Conservation (phyloP, 1,140 invertebrate species). For the Lutraria rhynchaena region DNA sequence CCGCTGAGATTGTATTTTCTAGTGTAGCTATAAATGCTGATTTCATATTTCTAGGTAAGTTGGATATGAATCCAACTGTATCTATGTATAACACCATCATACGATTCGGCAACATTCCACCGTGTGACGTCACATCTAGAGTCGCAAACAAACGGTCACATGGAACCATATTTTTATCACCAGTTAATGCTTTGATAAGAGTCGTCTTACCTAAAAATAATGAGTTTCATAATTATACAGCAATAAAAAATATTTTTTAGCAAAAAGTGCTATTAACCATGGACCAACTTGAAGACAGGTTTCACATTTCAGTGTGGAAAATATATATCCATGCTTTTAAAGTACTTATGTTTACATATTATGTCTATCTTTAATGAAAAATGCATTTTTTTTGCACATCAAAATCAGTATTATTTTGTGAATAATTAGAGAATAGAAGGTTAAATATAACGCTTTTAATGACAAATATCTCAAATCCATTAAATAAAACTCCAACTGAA, state of each 20-base stretch:
- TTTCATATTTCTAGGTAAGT: slow-evolving; percentile 91
- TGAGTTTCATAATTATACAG: background rate
- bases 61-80: slow-evolving; percentile 95
- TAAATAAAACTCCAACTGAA: no score
- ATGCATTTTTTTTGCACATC: no score
- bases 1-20: slow-evolving; percentile 88
- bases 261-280: no score
- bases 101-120: slow-evolving; percentile 86
- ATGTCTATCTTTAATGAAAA: no score
- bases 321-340: no score
- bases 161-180: slow-evolving; percentile 87
- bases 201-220: slow-evolving; percentile 88
- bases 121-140: slow-evolving; percentile 92
- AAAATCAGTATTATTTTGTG: no score
- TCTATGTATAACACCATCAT: slow-evolving; percentile 88
- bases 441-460: no score
- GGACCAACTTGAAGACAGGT: no score
- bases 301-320: no score
- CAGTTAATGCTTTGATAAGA: slow-evolving; percentile 90
- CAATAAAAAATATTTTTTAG: background rate
- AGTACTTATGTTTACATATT: no score
- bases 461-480: no score
- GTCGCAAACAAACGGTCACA: slow-evolving; percentile 94
- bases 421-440: no score
- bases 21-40: slow-evolving; percentile 93